Conservation (phyloP, 2,797 vertebrate species). For the Tinamus major region DNA sequence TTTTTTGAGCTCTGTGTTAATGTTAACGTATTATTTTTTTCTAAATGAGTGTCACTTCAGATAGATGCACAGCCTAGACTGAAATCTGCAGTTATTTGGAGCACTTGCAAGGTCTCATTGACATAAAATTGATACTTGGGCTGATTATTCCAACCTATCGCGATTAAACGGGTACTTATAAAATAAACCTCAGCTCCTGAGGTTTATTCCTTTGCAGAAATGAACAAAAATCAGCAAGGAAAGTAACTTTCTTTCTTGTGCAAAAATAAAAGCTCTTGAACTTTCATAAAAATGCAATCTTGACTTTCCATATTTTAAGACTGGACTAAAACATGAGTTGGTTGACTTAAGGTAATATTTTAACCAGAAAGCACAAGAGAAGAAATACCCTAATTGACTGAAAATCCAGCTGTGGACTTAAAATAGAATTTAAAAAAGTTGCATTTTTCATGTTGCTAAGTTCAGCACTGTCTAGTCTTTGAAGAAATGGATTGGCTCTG, state of each 20-base stretch:
- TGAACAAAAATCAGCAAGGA: background rate
- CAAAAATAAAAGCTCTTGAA: background rate
- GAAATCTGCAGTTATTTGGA: background rate
- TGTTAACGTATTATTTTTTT: background rate
- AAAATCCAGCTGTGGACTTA: constrained; percentile 70
- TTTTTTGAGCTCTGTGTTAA: constrained; percentile 11
- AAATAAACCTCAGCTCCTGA: background rate
- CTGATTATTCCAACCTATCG: background rate
- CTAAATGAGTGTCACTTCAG: background rate
- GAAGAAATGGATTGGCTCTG: constrained; percentile 45
- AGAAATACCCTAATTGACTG: constrained; percentile 59
- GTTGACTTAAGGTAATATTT: constrained; percentile 64
- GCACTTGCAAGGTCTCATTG: background rate
- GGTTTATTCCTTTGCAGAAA: background rate
- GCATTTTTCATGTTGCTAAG: constrained; percentile 71
- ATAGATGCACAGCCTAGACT: background rate
- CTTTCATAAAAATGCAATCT: background rate
- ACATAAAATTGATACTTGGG: background rate
- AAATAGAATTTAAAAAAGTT: constrained; percentile 61
- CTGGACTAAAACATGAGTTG: background rate
- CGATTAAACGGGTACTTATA: background rate
- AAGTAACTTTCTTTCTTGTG: background rate
- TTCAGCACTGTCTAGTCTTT: constrained; percentile 69
- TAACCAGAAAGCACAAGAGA: constrained; percentile 51
- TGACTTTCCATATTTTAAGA: background rate